Conservation (phyloP, 2,113 vertebrate genomes). For the Plecturocebus donacophilus region DNA sequence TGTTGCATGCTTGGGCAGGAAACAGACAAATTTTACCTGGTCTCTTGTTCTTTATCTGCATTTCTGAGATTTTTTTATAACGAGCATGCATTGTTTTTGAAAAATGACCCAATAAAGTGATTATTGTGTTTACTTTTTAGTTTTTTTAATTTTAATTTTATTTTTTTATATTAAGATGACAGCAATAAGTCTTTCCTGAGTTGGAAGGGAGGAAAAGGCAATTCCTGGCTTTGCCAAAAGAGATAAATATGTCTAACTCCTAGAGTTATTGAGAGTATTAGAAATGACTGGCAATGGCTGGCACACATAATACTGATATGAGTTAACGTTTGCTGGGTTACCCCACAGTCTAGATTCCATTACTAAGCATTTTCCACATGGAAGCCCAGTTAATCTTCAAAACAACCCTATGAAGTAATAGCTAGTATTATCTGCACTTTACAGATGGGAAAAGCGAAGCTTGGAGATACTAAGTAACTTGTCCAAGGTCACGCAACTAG, state of each 20-base stretch:
- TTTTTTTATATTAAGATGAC: background rate
- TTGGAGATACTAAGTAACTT: background rate
- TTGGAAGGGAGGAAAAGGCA: background rate
- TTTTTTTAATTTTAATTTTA: background rate
- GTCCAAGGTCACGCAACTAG: background rate
- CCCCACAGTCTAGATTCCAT: constrained; percentile 37
- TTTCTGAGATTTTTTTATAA: background rate
- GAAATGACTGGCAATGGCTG: background rate
- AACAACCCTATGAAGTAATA: background rate
- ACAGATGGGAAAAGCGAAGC: background rate
- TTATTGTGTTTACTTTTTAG: background rate
- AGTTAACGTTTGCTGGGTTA: constrained; percentile 33
- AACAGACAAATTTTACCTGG: background rate
- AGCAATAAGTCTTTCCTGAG: background rate
- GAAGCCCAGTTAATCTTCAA: constrained; percentile 56
- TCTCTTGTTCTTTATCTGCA: background rate
- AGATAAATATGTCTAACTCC: background rate
- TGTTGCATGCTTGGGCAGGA: background rate
- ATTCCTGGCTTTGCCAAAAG: background rate
- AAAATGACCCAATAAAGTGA: background rate
- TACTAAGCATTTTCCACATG: constrained; percentile 64
- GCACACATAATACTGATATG: background rate
- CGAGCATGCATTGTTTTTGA: background rate
- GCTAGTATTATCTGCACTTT: background rate
- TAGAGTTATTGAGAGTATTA: background rate